Evolutionary conservation across 2,113 vertebrate species (phyloP).

Genomic region (Jacana jacana): DNA sequence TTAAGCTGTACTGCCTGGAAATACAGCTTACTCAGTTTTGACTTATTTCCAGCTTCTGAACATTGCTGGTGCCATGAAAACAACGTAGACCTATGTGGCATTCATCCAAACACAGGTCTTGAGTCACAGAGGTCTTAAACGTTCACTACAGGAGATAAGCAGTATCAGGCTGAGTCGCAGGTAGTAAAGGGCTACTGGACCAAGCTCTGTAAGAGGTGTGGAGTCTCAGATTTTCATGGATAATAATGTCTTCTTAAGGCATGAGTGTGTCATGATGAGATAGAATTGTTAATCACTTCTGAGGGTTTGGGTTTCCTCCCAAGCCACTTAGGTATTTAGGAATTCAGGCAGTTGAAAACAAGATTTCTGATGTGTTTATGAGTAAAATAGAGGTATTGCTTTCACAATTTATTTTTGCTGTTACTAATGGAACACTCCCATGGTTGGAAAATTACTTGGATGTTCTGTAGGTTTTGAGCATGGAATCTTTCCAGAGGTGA

Average conservation of each 20-base stretch:
- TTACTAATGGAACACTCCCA: not conserved
- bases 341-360: not conserved
- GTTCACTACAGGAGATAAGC: not conserved
- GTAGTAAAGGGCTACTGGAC: not conserved
- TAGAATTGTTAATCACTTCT: not conserved
- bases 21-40: not conserved
- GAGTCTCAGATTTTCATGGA: fast-evolving
- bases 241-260: not conserved
- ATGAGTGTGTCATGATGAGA: not conserved
- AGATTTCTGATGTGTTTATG: not conserved
- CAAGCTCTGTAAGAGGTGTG: not conserved
- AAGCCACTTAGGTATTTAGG: not conserved
- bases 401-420: not conserved
- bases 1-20: not conserved
- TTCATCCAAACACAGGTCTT: not conserved
- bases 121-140: not conserved
- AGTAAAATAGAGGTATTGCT: not conserved
- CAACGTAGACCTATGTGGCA: not conserved
- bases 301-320: not conserved
- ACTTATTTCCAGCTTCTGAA: not conserved
- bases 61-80: not conserved
- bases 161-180: not conserved
- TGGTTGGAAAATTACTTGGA: not conserved
- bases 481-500: not conserved
- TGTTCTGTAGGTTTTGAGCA: not conserved